These are phyloP conservation scores for Drosophila bunnanda DNA, from an alignment of 2,888 invertebrate genomes.

Conservation along the genomic window DNA sequence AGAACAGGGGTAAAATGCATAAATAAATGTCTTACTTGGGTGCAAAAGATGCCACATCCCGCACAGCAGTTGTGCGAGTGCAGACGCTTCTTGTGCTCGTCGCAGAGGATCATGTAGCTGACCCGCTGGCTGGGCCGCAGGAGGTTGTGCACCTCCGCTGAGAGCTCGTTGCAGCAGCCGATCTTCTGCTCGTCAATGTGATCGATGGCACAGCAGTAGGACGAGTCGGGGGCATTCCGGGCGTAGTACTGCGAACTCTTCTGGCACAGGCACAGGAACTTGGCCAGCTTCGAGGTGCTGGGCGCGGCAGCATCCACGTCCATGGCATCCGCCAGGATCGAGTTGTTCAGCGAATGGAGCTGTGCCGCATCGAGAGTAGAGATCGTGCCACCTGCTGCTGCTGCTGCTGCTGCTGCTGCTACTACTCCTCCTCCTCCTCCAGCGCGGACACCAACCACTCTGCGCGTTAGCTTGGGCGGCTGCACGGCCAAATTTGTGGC, in stretches of 20 bases:
- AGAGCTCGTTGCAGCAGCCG: constrained; percentile 91
- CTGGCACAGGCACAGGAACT: constrained; percentile 86
- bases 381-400: background rate
- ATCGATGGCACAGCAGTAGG: constrained; percentile 90
- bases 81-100: constrained; percentile 91
- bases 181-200: constrained; percentile 90
- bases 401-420: background rate
- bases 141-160: constrained; percentile 86
- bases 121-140: constrained; percentile 90
- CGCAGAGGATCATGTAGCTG: constrained; percentile 92
- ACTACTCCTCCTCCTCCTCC: background rate
- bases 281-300: constrained; percentile 45
- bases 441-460: constrained; percentile 13
- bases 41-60: constrained; percentile 94
- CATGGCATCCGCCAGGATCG: constrained; percentile 51
- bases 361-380: constrained; percentile 53
- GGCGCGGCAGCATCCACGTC: constrained; percentile 41
- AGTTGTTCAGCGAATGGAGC: constrained; percentile 55
- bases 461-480: constrained; percentile 43
- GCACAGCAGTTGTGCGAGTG: constrained; percentile 94
- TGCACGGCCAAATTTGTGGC: constrained; percentile 2
- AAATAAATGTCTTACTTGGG: constrained; percentile 87
- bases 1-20: too few relatives aligned
- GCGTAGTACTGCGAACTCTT: constrained; percentile 86
- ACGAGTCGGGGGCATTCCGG: constrained; percentile 85